A percentile compares a stretch with the other conserved stretches of the same genome.
Conservation (phyloP, 2,888 invertebrate species). For the Volucella zonaria region DNA sequence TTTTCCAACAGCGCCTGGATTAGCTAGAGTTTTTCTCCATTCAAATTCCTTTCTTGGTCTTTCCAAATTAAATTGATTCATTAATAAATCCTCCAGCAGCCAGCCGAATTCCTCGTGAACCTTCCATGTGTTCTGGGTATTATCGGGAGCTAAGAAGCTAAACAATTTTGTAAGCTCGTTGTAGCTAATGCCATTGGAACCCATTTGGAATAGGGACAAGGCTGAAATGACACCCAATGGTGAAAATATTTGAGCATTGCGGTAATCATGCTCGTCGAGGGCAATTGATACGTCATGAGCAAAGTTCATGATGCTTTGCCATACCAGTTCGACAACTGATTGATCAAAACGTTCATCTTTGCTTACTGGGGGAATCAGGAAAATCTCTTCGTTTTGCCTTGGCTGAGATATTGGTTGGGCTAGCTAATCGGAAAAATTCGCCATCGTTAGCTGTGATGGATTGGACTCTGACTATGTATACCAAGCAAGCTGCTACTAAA, state of each 20-base stretch:
- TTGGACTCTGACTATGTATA: slow-evolving; percentile 8
- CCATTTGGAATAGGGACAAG: slow-evolving; percentile 88
- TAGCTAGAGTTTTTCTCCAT: slow-evolving; percentile 76
- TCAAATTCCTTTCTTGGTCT: slow-evolving; percentile 73
- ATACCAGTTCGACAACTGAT: slow-evolving; percentile 76
- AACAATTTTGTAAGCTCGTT: slow-evolving; percentile 85
- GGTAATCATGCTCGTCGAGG: slow-evolving; percentile 73
- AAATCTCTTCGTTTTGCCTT: no score
- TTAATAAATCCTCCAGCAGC: slow-evolving; percentile 79
- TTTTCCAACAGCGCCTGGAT: slow-evolving; percentile 64
- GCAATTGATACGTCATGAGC: slow-evolving; percentile 77
- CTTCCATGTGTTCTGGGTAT: slow-evolving; percentile 31
- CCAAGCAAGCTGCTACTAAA: slow-evolving; percentile 2
- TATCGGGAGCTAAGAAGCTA: neutral
- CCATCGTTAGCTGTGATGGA: neutral
- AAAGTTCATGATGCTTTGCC: slow-evolving; percentile 77
- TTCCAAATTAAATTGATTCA: slow-evolving; percentile 64
- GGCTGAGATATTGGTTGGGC: neutral
- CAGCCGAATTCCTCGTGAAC: slow-evolving; percentile 79
- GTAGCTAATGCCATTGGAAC: slow-evolving; percentile 88
- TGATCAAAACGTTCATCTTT: slow-evolving; percentile 67
- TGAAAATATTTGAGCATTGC: slow-evolving; percentile 85
- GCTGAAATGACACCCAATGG: slow-evolving; percentile 89
- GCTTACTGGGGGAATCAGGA: neutral
- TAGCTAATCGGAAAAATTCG: neutral